phyloP scores from a whole-genome alignment of 2,888 invertebrate genomes.

The Mylabris sibirica region DNA sequence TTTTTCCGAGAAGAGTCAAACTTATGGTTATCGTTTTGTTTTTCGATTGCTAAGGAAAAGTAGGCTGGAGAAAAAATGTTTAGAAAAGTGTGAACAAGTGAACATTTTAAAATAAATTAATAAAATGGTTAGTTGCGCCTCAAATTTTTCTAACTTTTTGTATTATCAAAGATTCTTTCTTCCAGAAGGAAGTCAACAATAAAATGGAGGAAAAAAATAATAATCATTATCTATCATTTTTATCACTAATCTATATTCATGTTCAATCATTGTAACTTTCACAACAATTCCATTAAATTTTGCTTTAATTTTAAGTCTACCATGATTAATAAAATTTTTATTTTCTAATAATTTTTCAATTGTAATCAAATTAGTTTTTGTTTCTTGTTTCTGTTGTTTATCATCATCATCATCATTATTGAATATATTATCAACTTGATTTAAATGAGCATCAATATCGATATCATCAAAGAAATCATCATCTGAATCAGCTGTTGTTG shows the following conservation, averaged over 20 bases:
- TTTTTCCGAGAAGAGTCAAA: no score
- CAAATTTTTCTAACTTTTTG: no score
- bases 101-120: no score
- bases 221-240: constrained; percentile 65
- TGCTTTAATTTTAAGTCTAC: constrained; percentile 66
- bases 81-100: no score
- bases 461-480: constrained; percentile 54
- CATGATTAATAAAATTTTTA: constrained; percentile 55
- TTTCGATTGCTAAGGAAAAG: no score
- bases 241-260: constrained; percentile 66
- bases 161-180: no score
- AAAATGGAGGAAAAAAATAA: no score
- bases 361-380: constrained; percentile 34
- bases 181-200: no score
- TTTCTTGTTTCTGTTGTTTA: not conserved
- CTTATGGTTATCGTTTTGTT: no score
- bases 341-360: constrained; percentile 45
- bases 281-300: constrained; percentile 66
- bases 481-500: not conserved
- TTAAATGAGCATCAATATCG: constrained; percentile 50
- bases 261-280: constrained; percentile 65
- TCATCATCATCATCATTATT: constrained; percentile 34
- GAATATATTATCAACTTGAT: constrained; percentile 38
- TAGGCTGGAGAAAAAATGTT: no score
- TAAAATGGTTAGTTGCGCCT: no score